These are phyloP conservation scores for Zaprionus kolodkinae DNA, from an alignment of 1,140 invertebrate species.

Conservation along the genomic window DNA sequence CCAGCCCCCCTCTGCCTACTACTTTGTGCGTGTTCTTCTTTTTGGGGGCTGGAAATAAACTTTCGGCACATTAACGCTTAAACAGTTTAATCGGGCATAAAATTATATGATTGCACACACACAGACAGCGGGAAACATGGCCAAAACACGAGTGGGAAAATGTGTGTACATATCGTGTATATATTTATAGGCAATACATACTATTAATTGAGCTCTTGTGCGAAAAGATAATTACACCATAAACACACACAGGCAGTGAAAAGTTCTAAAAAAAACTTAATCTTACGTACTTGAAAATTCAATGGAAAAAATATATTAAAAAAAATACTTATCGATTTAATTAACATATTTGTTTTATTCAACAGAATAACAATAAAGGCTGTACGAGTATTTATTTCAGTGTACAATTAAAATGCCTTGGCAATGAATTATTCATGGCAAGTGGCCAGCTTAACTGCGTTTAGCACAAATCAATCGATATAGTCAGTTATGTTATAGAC, in stretches of 20 bases:
- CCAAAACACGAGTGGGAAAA: slow-evolving; percentile 42
- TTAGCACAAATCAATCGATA: not conserved
- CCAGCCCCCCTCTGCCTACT: not conserved
- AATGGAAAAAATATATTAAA: not conserved
- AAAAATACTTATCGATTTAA: not conserved
- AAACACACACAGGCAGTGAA: not conserved
- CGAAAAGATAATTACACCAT: not conserved
- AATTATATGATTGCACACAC: slow-evolving; percentile 63
- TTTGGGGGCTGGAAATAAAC: slow-evolving; percentile 66
- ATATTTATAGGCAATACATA: slow-evolving; percentile 9
- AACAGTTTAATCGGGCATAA: slow-evolving; percentile 71
- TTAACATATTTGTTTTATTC: slow-evolving; percentile 17
- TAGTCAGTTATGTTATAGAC: not conserved
- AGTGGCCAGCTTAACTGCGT: not conserved
- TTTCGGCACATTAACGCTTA: slow-evolving; percentile 60
- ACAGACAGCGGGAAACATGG: slow-evolving; percentile 38
- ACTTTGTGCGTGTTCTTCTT: slow-evolving; percentile 6
- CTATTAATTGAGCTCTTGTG: slow-evolving; percentile 5
- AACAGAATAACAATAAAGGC: not conserved
- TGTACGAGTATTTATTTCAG: not conserved
- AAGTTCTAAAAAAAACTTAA: slow-evolving; percentile 2
- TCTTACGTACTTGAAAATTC: not conserved
- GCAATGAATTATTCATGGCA: slow-evolving; percentile 4
- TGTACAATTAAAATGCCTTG: not conserved
- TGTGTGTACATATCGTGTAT: slow-evolving; percentile 8